A percentile compares a stretch with the other conserved stretches of the same genome.
These are phyloP conservation scores for Neopelma chrysocephalum DNA, from an alignment of 2,797 vertebrate genomes.

Conservation along the genomic window DNA sequence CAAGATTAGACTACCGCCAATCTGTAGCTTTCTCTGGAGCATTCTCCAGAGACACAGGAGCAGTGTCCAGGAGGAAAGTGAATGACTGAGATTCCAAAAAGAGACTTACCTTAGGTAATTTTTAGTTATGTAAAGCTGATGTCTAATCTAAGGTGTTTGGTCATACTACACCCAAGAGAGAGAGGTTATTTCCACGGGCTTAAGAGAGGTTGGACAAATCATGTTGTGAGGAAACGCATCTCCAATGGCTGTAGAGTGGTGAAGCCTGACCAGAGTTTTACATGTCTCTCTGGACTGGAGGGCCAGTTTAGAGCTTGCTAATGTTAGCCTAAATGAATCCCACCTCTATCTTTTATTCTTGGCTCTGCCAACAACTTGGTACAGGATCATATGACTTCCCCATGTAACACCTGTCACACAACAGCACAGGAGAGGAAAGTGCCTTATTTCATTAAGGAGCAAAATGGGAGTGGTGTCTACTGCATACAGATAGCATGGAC, in stretches of 20 bases:
- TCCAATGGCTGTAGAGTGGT: background rate
- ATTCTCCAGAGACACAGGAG: background rate
- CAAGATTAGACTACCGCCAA: background rate
- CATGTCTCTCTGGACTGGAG: background rate
- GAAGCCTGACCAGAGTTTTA: background rate
- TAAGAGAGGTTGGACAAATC: background rate
- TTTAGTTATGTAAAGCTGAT: background rate
- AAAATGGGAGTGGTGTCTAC: background rate
- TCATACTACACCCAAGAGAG: background rate
- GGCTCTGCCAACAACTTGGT: background rate
- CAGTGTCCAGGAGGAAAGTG: background rate
- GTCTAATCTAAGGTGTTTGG: background rate
- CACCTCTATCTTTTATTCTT: background rate
- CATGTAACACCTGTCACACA: background rate
- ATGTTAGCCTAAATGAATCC: background rate
- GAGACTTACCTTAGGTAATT: background rate
- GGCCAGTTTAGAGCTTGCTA: background rate
- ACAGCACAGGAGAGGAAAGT: background rate
- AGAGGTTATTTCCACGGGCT: background rate
- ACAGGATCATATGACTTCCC: background rate
- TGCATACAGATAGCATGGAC: background rate
- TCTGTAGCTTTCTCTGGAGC: background rate
- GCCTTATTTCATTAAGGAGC: background rate
- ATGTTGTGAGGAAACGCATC: accelerated
- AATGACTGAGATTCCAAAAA: background rate